Base-by-base conservation (phyloP, 1,140 invertebrate species). In the Drosophila triauraria region DNA sequence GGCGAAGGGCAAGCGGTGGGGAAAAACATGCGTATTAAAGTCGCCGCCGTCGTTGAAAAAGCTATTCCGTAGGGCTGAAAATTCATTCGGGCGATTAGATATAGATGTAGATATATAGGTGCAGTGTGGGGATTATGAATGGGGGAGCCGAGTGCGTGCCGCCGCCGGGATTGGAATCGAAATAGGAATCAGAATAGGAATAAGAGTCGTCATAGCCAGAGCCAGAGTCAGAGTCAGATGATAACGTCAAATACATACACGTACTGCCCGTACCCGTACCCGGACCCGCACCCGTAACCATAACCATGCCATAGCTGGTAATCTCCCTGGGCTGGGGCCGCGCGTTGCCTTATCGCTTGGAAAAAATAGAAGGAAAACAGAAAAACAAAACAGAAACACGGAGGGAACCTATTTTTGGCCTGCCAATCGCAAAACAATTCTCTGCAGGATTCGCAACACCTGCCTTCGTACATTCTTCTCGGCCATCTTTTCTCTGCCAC, bases 21-120 rank as follows among this genome's bases (percentile, higher is more conserved):
- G 40, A 74, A 74, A 60, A 72, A 60, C 70, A 74, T 74, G 70
- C 70, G 70, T 74, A 74, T 74, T 72, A 74, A 72, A 74, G 68
- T 71, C 44, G 54, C 67, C 47, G 40, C 50, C 2, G 23, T 54
- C n/a, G 40, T 17, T 38, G 47, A 46, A 65, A 54, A 50, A 53
- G 23, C 60, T 23, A 61, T 64, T n/a, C 12, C 54, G 25, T 46
- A 53, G 38, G 51, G 35, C 32, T 76, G 32, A 50, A 50, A 60
- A 68, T 68, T 56, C 67, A 68, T 77, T 75, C 42, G 32, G n/a
- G 32, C 47, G 74, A 57, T 76, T 58, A 75, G 67, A 59, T 70
- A 70, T 68, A 70, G 60, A 23, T 35, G 23, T 32, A 62, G 25
- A 43, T 59, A 32, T 50, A 68, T 61, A 61, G 70, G 61, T 42